phyloP scores from a whole-genome alignment of 2,888 invertebrate species.

The Drosophila suboccidentalis region DNA sequence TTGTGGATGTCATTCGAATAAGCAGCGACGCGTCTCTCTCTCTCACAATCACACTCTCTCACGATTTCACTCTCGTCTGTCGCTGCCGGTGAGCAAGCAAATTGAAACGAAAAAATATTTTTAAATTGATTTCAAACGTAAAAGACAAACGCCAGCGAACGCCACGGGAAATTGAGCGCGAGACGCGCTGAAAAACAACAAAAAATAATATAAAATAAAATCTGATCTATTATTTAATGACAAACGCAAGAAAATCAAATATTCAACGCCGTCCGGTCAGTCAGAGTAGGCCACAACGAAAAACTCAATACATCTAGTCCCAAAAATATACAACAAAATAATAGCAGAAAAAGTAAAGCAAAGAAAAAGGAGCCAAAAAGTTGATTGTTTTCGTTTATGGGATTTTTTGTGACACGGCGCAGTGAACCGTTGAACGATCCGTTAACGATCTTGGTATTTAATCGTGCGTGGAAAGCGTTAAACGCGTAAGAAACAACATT shows the following conservation, averaged over 20 bases:
- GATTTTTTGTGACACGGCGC: slow-evolving; percentile 29
- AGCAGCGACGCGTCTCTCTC: slow-evolving; percentile 15
- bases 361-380: slow-evolving; percentile 22
- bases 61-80: slow-evolving; percentile 8
- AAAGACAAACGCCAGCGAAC: slow-evolving; percentile 55
- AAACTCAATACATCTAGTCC: slow-evolving; percentile 15
- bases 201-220: slow-evolving; percentile 19
- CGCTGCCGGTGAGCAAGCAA: slow-evolving; percentile 49
- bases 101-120: slow-evolving; percentile 76
- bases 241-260: slow-evolving; percentile 43
- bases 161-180: slow-evolving; percentile 42
- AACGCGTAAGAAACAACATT: slow-evolving; percentile 35
- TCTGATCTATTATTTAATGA: slow-evolving; percentile 63
- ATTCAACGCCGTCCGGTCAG: slow-evolving; percentile 33
- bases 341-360: slow-evolving; percentile 3
- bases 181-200: slow-evolving; percentile 11
- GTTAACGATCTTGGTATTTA: slow-evolving; percentile 47
- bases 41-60: slow-evolving; percentile 12
- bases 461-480: slow-evolving; percentile 71
- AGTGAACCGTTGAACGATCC: slow-evolving; percentile 52
- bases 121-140: slow-evolving; percentile 80
- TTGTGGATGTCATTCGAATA: slow-evolving; percentile 70
- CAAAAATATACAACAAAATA: slow-evolving; percentile 3
- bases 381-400: slow-evolving; percentile 41
- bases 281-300: slow-evolving; percentile 45